Evolutionary conservation across 53 echinoderm and acorn worm genomes (phyloP).

Genomic region (Astropecten irregularis): DNA sequence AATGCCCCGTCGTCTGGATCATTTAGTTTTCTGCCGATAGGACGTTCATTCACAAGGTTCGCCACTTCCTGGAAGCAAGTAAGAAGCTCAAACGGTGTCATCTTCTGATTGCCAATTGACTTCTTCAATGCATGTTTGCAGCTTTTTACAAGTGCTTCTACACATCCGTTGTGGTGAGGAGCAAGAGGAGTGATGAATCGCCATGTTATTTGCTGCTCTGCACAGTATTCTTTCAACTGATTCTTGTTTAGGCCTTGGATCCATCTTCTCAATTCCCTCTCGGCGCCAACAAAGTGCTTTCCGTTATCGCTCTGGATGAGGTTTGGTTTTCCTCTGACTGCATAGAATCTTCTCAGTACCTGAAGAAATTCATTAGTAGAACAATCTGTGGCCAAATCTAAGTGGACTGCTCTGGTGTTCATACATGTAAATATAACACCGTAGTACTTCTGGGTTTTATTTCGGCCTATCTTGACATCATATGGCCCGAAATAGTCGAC

Average conservation of each 20-base stretch:
- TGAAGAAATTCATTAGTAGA: too few relatives aligned
- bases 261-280: slow-evolving; percentile 37
- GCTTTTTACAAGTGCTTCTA: slow-evolving; percentile 26
- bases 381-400: too few relatives aligned
- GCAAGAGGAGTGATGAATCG: slow-evolving; percentile 44
- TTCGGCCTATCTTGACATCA: slow-evolving; percentile 41
- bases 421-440: slow-evolving; percentile 69
- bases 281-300: slow-evolving; percentile 57
- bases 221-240: slow-evolving; percentile 40
- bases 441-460: slow-evolving; percentile 62
- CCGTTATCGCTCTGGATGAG: slow-evolving; percentile 56
- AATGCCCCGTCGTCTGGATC: slow-evolving; percentile 60
- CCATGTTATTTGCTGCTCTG: slow-evolving; percentile 39
- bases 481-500: slow-evolving; percentile 68
- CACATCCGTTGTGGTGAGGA: slow-evolving; percentile 62
- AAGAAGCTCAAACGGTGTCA: slow-evolving; percentile 34
- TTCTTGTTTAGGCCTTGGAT: slow-evolving; percentile 17
- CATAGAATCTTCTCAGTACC: slow-evolving; percentile 50
- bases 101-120: slow-evolving; percentile 16
- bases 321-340: slow-evolving; percentile 45
- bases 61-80: slow-evolving; percentile 30
- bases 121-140: slow-evolving; percentile 52
- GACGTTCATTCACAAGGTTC: slow-evolving; percentile 57
- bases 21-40: slow-evolving; percentile 51
- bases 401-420: too few relatives aligned